A percentile compares a stretch with the other conserved stretches of the same genome.
Conservation (phyloP, 2,113 vertebrate genomes). For the Chionomys nivalis region DNA sequence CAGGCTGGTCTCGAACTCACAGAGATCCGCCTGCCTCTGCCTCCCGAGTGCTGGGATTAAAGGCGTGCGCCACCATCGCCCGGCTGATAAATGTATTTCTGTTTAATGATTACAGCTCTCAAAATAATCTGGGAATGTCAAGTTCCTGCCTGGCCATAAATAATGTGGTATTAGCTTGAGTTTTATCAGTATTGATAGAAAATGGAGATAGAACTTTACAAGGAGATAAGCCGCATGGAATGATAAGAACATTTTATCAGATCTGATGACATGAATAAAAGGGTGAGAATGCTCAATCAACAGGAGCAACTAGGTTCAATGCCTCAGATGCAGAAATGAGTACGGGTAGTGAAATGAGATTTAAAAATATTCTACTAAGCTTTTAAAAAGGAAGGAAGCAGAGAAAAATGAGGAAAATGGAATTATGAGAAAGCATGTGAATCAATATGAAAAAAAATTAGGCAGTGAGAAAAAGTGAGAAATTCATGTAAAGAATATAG, state of each 20-base stretch:
- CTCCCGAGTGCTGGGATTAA: no score
- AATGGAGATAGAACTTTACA: not conserved
- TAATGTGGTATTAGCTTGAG: not conserved
- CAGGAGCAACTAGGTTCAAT: not conserved
- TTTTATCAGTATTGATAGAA: not conserved
- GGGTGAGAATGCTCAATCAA: not conserved
- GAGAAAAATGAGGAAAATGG: no score
- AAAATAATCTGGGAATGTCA: not conserved
- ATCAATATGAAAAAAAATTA: not conserved
- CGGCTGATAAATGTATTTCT: not conserved
- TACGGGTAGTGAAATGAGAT: not conserved
- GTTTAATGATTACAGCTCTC: not conserved
- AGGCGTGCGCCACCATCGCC: no score
- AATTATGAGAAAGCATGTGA: not conserved
- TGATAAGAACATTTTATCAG: not conserved
- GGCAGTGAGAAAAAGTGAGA: not conserved
- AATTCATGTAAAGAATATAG: not conserved
- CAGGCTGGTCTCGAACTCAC: no score
- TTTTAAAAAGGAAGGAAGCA: not conserved
- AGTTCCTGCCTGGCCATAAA: not conserved
- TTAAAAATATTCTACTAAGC: not conserved
- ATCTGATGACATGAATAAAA: not conserved
- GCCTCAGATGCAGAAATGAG: not conserved
- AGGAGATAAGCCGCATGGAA: not conserved
- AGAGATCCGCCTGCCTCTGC: no score